A percentile compares a stretch with the other conserved stretches of the same genome.
Evolutionary conservation across 1,140 invertebrate genomes (phyloP).

Genomic region (Panagrolaimus sp.): DNA sequence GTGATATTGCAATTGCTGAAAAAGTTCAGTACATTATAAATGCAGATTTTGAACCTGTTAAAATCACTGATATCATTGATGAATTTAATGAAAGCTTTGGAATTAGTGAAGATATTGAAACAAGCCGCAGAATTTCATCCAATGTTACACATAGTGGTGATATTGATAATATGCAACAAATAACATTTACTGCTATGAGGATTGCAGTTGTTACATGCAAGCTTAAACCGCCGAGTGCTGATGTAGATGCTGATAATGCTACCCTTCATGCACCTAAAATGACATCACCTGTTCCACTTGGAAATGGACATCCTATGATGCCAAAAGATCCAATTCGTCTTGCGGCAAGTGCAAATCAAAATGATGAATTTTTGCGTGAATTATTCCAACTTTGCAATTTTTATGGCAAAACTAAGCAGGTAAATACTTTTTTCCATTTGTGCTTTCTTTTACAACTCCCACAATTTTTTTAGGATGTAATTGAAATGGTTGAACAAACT

Average conservation of each 20-base stretch:
- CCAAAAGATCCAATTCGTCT: slow-evolving; percentile 14
- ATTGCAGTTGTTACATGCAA: slow-evolving; percentile 58
- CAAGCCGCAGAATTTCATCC: slow-evolving; percentile 51
- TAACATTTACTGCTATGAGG: slow-evolving; percentile 57
- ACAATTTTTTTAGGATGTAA: neutral
- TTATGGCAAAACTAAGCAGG: slow-evolving; percentile 56
- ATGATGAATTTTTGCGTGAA: slow-evolving; percentile 53
- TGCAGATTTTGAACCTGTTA: slow-evolving; percentile 37
- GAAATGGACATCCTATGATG: neutral
- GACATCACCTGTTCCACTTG: no score
- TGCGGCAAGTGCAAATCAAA: slow-evolving; percentile 28
- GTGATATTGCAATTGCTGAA: slow-evolving; percentile 49
- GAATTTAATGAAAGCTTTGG: slow-evolving; percentile 36
- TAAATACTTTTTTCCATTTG: slow-evolving; percentile 8
- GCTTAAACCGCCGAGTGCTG: slow-evolving; percentile 55
- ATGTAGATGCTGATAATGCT: slow-evolving; percentile 12
- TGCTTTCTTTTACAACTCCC: neutral
- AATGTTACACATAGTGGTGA: slow-evolving; percentile 58
- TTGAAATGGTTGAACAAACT: slow-evolving; percentile 4
- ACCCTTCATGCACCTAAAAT: no score
- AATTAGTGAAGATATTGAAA: slow-evolving; percentile 36
- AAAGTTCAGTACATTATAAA: slow-evolving; percentile 57
- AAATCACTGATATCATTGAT: slow-evolving; percentile 45
- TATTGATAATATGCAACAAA: slow-evolving; percentile 55
- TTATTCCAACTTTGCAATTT: slow-evolving; percentile 53